phyloP scores from a whole-genome alignment of 2,797 vertebrate genomes.

The Sebastolobus altivelis region DNA sequence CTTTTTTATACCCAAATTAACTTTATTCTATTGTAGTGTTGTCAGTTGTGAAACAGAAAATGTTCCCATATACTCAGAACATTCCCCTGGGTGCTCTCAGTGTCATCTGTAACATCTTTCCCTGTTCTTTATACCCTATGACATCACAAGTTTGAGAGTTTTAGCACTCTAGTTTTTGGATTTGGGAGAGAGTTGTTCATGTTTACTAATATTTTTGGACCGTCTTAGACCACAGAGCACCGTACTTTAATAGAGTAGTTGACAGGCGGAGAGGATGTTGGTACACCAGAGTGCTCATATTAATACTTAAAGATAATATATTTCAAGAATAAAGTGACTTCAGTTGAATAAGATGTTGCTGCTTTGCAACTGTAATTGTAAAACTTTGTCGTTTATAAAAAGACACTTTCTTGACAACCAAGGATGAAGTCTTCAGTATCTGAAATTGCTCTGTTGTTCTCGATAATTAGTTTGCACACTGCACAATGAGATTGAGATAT shows the following conservation, averaged over 20 bases:
- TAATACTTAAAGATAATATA: not conserved
- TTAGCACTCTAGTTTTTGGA: no score
- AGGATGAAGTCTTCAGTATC: not conserved
- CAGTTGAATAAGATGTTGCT: not conserved
- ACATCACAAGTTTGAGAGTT: no score
- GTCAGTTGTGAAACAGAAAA: no score
- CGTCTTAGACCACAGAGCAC: no score
- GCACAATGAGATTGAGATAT: constrained; percentile 13
- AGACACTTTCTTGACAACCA: not conserved
- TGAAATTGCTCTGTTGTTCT: constrained; percentile 8
- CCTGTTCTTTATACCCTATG: no score
- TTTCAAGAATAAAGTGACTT: constrained; percentile 11
- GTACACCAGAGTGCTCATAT: not conserved
- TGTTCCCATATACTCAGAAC: no score
- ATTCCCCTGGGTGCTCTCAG: no score
- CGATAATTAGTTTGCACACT: constrained; percentile 35
- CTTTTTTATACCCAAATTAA: no score
- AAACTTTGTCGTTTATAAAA: not conserved
- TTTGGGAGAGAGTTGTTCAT: no score
- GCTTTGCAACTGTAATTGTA: not conserved
- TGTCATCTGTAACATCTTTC: no score
- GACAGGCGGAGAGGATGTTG: not conserved
- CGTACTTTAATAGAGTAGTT: not conserved
- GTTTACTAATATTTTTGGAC: no score
- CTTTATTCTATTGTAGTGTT: no score